These are phyloP conservation scores for Diadumene lineata DNA, from an alignment of 92 coral and sea anemone genomes.

Conservation along the genomic window DNA sequence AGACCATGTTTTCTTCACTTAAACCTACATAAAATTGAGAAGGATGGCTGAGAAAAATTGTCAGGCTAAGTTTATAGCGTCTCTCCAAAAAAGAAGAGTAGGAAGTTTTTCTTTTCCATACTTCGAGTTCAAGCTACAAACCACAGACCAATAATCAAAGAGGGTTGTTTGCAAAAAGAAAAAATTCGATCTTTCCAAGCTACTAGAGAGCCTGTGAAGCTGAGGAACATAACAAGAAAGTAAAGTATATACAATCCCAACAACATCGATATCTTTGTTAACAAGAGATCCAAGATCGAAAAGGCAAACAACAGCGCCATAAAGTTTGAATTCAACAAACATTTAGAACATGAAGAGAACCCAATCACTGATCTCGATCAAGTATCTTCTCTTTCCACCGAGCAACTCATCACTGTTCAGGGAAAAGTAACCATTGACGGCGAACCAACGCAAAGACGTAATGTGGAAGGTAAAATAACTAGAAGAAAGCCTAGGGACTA, in stretches of 20 bases:
- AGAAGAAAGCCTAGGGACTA: no score
- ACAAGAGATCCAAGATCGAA: conserved; percentile 33
- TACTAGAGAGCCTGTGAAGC: conserved; percentile 25
- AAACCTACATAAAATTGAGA: background rate
- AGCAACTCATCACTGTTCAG: conserved; percentile 13
- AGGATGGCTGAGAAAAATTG: background rate
- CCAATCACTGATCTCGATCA: conserved; percentile 18
- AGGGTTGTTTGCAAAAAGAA: conserved; percentile 17
- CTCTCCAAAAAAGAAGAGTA: conserved; percentile 18
- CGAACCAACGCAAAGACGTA: conserved; percentile 8
- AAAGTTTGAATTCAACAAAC: conserved; percentile 17
- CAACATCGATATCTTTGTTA: conserved; percentile 21
- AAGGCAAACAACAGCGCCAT: conserved; percentile 21
- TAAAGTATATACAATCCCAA: no score
- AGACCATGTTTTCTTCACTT: no score
- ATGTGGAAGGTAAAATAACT: no score
- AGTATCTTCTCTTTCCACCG: background rate
- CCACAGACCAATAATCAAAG: conserved; percentile 16
- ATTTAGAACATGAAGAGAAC: background rate
- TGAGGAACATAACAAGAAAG: conserved; percentile 31
- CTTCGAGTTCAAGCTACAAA: conserved; percentile 35
- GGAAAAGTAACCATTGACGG: conserved; percentile 33
- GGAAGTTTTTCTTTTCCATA: conserved; percentile 28
- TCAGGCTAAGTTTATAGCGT: conserved; percentile 18
- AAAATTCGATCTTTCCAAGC: conserved; percentile 5